A percentile compares a stretch with the other conserved stretches of the same genome.
These are phyloP conservation scores for Cryptus viduatorius DNA, from an alignment of 2,888 invertebrate genomes.

Conservation along the genomic window DNA sequence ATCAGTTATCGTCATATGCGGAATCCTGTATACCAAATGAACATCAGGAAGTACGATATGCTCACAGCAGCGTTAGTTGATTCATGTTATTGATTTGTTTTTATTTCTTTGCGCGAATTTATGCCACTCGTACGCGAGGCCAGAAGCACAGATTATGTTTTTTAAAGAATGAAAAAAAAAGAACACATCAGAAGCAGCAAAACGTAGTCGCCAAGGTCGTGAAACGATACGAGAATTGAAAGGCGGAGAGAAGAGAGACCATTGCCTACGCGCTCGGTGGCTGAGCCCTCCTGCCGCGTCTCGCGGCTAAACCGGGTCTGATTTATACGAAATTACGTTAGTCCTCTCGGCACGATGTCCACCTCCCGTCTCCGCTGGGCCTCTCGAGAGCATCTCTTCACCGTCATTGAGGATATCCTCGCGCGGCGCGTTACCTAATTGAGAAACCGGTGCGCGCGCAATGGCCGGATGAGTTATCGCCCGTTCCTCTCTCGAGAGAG, in stretches of 20 bases:
- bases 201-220: slow-evolving; percentile 61
- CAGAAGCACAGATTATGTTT: background rate
- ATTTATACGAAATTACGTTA: slow-evolving; percentile 83
- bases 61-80: no score
- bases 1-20: no score
- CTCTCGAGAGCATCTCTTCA: slow-evolving; percentile 34
- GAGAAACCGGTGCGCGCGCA: slow-evolving; percentile 80
- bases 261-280: slow-evolving; percentile 66
- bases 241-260: slow-evolving; percentile 37
- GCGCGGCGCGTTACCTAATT: slow-evolving; percentile 81
- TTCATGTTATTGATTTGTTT: no score
- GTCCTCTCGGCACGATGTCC: slow-evolving; percentile 67
- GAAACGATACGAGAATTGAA: slow-evolving; percentile 23
- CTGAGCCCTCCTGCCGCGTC: slow-evolving; percentile 73
- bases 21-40: no score
- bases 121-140: background rate
- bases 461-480: slow-evolving; percentile 82
- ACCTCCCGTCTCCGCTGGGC: slow-evolving; percentile 53
- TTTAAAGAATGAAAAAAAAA: background rate
- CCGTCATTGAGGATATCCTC: slow-evolving; percentile 35
- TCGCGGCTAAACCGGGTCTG: slow-evolving; percentile 75
- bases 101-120: background rate
- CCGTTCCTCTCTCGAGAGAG: slow-evolving; percentile 66
- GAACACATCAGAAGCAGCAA: slow-evolving; percentile 30
- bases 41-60: no score